Percentiles rank a stretch among this genome's conserved stretches.
Evolutionary conservation across 1,140 invertebrate genomes (phyloP).

Genomic region (Pristionchus pacificus): DNA sequence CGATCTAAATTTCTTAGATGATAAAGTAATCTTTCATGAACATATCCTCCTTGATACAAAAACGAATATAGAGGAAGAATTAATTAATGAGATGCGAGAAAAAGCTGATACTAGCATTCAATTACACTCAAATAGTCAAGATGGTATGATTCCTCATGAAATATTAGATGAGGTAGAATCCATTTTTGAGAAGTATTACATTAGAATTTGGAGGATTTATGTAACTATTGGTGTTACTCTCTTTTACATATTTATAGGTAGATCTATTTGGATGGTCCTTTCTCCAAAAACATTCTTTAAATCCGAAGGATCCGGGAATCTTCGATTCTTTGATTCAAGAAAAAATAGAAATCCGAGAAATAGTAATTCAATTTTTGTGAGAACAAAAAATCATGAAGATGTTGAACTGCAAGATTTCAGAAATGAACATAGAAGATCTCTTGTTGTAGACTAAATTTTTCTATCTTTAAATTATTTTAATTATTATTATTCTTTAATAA

Average conservation of each 20-base stretch:
- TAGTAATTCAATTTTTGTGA: no score
- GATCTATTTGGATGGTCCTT: constrained; percentile 35
- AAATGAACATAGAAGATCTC: constrained; percentile 23
- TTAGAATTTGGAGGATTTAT: constrained; percentile 41
- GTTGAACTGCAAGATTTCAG: constrained; percentile 16
- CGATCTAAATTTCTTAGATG: constrained; percentile 27
- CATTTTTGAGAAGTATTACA: constrained; percentile 32
- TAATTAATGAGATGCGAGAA: constrained; percentile 35
- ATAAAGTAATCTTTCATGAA: constrained; percentile 35
- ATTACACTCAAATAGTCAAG: constrained; percentile 26
- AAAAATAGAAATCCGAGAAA: no score
- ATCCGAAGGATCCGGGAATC: constrained; percentile 30
- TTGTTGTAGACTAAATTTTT: constrained; percentile 34
- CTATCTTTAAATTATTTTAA: no score
- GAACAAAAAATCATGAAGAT: neutral
- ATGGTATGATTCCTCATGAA: constrained; percentile 26
- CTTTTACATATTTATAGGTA: constrained; percentile 30
- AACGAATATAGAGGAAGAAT: constrained; percentile 34
- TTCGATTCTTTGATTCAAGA: no score
- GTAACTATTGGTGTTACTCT: constrained; percentile 36
- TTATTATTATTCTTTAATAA: no score
- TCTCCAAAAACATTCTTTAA: constrained; percentile 25
- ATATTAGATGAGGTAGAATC: constrained; percentile 32
- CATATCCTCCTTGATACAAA: constrained; percentile 25
- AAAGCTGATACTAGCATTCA: constrained; percentile 23